Conservation (phyloP, 2,113 vertebrate species). For the Scopus umbretta region DNA sequence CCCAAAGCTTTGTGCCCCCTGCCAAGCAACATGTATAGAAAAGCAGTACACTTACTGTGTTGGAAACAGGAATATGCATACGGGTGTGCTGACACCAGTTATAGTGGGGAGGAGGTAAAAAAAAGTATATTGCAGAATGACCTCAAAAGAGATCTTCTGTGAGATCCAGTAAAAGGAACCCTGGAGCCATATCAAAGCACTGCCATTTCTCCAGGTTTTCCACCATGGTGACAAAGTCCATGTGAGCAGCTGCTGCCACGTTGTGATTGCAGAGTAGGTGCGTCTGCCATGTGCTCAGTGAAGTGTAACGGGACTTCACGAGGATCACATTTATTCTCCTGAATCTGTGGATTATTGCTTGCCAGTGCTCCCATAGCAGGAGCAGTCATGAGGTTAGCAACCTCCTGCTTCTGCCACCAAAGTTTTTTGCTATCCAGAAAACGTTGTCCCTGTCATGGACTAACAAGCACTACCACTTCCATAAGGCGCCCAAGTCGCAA, state of each 20-base stretch:
- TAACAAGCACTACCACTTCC: background rate
- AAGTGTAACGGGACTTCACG: background rate
- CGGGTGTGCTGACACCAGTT: background rate
- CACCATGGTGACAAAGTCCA: background rate
- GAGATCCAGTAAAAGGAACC: background rate
- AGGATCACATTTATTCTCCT: background rate
- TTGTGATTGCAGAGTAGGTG: background rate
- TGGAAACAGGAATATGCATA: background rate
- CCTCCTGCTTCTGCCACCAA: background rate
- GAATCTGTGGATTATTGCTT: background rate
- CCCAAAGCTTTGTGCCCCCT: background rate
- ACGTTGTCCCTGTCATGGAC: background rate
- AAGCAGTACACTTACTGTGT: background rate
- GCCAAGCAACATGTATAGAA: background rate
- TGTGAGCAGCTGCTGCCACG: background rate
- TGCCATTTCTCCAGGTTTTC: background rate
- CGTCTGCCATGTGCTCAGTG: background rate
- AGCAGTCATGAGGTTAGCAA: background rate
- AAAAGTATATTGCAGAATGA: background rate
- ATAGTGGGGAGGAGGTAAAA: background rate
- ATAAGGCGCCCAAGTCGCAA: background rate
- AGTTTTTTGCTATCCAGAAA: background rate
- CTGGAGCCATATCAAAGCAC: background rate
- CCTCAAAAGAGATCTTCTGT: background rate
- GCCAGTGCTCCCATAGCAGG: background rate